These are phyloP conservation scores for Phoenicopterus ruber DNA, from an alignment of 2,113 vertebrate genomes.

Conservation along the genomic window DNA sequence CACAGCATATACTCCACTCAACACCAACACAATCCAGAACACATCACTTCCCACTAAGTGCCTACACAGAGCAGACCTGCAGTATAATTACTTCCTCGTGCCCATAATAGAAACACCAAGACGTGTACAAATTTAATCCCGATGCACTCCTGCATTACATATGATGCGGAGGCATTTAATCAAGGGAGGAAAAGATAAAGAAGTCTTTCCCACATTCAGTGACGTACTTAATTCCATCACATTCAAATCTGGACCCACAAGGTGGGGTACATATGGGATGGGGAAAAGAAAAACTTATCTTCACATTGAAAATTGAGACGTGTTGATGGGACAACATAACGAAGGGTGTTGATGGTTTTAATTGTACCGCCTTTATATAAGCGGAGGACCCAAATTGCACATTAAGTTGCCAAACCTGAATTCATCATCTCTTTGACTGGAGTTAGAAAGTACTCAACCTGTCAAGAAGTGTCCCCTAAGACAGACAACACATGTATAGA, in stretches of 20 bases:
- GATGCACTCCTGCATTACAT: not conserved
- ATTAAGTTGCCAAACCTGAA: not conserved
- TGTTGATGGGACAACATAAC: fast-evolving
- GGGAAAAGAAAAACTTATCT: not conserved
- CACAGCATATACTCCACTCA: not conserved
- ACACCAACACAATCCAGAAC: conserved; percentile 23
- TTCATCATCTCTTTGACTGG: not conserved
- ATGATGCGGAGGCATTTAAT: not conserved
- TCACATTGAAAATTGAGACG: fast-evolving
- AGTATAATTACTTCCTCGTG: not conserved
- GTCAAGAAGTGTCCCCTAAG: not conserved
- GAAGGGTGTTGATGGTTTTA: not conserved
- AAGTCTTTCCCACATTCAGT: not conserved
- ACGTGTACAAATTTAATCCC: not conserved
- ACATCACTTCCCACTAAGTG: conserved; percentile 16
- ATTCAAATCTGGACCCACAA: not conserved
- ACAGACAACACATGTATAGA: not conserved
- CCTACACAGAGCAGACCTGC: conserved; percentile 31
- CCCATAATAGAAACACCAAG: not conserved
- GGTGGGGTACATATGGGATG: fast-evolving
- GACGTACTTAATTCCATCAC: not conserved
- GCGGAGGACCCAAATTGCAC: not conserved
- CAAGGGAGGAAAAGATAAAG: not conserved
- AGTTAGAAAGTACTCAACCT: not conserved
- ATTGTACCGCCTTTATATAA: not conserved